Evolutionary conservation across 1,140 invertebrate species (phyloP).

Genomic region (Chrysoperla carnea): DNA sequence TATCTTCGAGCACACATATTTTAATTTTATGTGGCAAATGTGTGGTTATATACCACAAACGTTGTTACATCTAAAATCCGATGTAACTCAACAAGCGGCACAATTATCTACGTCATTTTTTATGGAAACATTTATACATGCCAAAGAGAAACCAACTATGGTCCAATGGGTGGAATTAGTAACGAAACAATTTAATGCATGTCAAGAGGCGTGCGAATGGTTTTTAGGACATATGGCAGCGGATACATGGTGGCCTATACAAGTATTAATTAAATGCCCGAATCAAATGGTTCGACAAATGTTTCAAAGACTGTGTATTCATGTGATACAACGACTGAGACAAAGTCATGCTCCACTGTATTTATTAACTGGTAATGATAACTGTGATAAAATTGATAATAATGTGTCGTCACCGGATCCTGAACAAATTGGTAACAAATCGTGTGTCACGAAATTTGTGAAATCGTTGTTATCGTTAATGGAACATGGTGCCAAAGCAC

Average conservation of each 20-base stretch:
- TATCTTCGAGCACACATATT: conserved; percentile 90
- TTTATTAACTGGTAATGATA: conserved; percentile 46
- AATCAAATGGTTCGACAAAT: conserved; percentile 91
- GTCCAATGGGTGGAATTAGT: conserved; percentile 89
- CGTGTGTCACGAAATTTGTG: conserved; percentile 83
- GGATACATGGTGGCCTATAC: conserved; percentile 87
- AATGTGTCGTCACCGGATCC: conserved; percentile 38
- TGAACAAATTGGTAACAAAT: conserved; percentile 55
- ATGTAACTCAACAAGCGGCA: conserved; percentile 69
- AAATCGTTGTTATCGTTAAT: conserved; percentile 75
- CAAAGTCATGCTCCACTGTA: conserved; percentile 54
- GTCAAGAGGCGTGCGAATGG: conserved; percentile 80
- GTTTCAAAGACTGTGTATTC: conserved; percentile 83
- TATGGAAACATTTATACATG: conserved; percentile 90
- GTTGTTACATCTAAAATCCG: conserved; percentile 53
- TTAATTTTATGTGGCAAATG: conserved; percentile 92
- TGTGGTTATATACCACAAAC: conserved; percentile 85
- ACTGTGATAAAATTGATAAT: conserved; percentile 33
- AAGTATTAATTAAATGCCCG: conserved; percentile 81
- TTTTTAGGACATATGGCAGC: conserved; percentile 83
- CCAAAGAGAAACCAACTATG: conserved; percentile 94
- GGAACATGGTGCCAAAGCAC: conserved; percentile 73
- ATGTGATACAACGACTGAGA: conserved; percentile 75
- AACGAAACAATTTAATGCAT: conserved; percentile 86
- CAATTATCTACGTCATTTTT: conserved; percentile 86